phyloP scores from a whole-genome alignment of 2,888 invertebrate species.

The Stenodema calcarata region DNA sequence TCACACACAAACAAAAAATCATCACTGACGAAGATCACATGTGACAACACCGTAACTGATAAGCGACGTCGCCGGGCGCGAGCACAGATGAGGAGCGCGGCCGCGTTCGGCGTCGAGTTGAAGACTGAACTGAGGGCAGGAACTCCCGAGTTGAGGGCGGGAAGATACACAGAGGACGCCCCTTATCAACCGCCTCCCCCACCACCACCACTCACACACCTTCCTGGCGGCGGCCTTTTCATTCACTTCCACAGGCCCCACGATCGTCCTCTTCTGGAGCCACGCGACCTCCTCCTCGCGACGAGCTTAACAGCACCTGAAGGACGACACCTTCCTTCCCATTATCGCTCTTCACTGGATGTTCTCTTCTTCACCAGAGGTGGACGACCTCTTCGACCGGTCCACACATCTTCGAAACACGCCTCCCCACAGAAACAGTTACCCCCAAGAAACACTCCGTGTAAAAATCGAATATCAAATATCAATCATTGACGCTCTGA shows the following conservation, averaged over 20 bases:
- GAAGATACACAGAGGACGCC: background rate
- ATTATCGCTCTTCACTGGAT: background rate
- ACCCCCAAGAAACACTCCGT: no score
- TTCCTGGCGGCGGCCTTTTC: background rate
- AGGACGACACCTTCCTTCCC: background rate
- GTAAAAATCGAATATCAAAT: no score
- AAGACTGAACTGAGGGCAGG: background rate
- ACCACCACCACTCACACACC: background rate
- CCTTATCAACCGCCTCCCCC: background rate
- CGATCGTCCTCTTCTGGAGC: background rate
- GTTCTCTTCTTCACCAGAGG: background rate
- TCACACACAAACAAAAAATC: background rate
- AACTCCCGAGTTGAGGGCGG: background rate
- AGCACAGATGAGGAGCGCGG: background rate
- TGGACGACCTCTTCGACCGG: no score
- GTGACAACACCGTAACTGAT: constrained; percentile 5
- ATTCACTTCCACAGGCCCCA: background rate
- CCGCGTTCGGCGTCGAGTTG: background rate
- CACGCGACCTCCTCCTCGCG: background rate
- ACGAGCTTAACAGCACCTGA: background rate
- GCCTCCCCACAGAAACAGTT: no score
- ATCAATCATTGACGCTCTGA: no score
- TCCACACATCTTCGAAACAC: no score
- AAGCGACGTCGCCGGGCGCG: background rate
- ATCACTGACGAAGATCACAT: background rate